Percentiles rank a stretch among this genome's conserved stretches.
Evolutionary conservation across 1,140 invertebrate species (phyloP).

Genomic region (Hormaphis cornu): DNA sequence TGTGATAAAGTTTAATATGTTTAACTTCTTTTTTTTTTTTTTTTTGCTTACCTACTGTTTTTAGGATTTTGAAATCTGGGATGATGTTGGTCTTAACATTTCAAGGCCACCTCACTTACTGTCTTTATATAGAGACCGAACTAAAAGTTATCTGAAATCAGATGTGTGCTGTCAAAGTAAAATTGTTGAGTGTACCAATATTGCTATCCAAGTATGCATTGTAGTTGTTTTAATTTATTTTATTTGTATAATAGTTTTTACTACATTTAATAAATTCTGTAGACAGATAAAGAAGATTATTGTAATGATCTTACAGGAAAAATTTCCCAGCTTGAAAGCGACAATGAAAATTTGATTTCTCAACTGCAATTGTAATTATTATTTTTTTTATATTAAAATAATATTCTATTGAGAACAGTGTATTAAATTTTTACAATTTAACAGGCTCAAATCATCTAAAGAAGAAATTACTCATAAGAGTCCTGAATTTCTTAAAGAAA

Average conservation of each 20-base stretch:
- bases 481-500: neutral
- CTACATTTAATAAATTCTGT: neutral
- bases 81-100: slow-evolving; percentile 82
- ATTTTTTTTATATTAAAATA: neutral
- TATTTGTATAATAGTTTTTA: neutral
- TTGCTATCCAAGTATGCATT: neutral
- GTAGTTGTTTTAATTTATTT: neutral
- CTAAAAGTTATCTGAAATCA: slow-evolving; percentile 13
- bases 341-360: neutral
- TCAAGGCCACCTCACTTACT: slow-evolving; percentile 67
- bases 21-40: slow-evolving; percentile 22
- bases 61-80: slow-evolving; percentile 87
- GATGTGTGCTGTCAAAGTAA: slow-evolving; percentile 39
- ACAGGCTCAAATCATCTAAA: neutral
- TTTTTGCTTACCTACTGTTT: neutral
- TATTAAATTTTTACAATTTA: neutral
- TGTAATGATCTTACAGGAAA: neutral
- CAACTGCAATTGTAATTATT: slow-evolving; percentile 15
- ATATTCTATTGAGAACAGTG: neutral
- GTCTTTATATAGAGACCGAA: slow-evolving; percentile 62
- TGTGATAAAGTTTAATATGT: slow-evolving; percentile 27
- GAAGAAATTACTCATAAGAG: neutral
- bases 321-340: neutral
- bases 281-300: neutral
- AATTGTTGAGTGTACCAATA: neutral